Evolutionary conservation across 2,888 invertebrate genomes (phyloP).

Genomic region (Entomobrya proxima): DNA sequence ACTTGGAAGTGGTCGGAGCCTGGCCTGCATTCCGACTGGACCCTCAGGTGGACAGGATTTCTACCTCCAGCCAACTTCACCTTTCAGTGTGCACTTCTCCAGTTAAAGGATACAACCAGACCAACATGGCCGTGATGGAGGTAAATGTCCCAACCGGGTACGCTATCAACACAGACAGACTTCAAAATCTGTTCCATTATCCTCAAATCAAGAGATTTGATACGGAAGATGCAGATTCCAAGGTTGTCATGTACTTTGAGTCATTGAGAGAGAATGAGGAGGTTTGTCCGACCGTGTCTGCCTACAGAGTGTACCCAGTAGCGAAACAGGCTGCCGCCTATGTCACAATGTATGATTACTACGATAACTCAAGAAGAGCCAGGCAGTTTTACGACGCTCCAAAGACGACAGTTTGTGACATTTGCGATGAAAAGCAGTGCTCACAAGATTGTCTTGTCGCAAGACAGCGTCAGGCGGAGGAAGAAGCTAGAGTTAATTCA

Average conservation of each 20-base stretch:
- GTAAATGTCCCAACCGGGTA: constrained; percentile 94
- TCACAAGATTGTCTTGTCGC: constrained; percentile 74
- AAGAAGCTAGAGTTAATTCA: constrained; percentile 68
- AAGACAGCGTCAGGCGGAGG: constrained; percentile 70
- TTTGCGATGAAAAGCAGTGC: constrained; percentile 84
- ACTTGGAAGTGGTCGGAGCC: constrained; percentile 90
- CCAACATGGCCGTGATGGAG: constrained; percentile 94
- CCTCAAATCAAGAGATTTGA: constrained; percentile 74
- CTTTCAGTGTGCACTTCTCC: constrained; percentile 85
- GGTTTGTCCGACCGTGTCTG: constrained; percentile 90
- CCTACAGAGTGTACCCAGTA: constrained; percentile 88
- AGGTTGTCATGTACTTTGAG: constrained; percentile 85
- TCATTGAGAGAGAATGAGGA: constrained; percentile 79
- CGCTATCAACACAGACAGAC: constrained; percentile 83
- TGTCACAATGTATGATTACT: constrained; percentile 92
- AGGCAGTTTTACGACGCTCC: constrained; percentile 84
- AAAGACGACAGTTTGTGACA: constrained; percentile 86
- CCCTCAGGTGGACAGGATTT: constrained; percentile 89
- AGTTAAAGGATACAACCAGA: constrained; percentile 80
- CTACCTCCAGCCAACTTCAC: constrained; percentile 86
- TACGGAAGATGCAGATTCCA: constrained; percentile 71
- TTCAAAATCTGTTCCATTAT: constrained; percentile 73
- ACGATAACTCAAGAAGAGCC: constrained; percentile 82
- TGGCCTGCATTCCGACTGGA: constrained; percentile 92
- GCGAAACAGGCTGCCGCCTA: constrained; percentile 91